These are phyloP conservation scores for Lasioglossum zephyrum DNA, from an alignment of 2,888 invertebrate genomes.

Conservation along the genomic window DNA sequence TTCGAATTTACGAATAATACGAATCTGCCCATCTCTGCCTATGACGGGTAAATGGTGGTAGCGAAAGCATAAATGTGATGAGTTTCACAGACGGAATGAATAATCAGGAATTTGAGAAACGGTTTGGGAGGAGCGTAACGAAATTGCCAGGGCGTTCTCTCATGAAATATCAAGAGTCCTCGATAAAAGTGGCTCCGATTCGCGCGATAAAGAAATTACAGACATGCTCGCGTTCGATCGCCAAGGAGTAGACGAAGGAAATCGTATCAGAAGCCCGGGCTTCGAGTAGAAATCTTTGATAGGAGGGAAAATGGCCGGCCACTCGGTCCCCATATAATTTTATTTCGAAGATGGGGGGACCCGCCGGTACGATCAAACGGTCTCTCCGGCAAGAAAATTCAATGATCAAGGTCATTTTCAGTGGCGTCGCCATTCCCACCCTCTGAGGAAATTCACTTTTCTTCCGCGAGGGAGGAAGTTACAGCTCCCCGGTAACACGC, in stretches of 20 bases:
- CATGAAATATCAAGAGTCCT: background rate
- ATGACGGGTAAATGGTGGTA: background rate
- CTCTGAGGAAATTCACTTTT: constrained; percentile 50
- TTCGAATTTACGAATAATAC: too few relatives aligned
- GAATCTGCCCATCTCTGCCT: too few relatives aligned
- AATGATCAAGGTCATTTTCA: constrained; percentile 56
- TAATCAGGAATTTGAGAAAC: background rate
- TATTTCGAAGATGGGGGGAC: constrained; percentile 10
- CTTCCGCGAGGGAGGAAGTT: constrained; percentile 22
- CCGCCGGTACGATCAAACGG: constrained; percentile 40
- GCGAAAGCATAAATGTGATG: background rate
- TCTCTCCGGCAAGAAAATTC: constrained; percentile 34
- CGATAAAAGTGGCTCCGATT: constrained; percentile 6
- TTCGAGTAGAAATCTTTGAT: constrained; percentile 19
- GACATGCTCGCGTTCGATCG: background rate
- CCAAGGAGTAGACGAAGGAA: constrained; percentile 3
- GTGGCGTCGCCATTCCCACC: background rate
- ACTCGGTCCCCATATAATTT: constrained; percentile 35
- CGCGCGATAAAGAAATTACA: constrained; percentile 13
- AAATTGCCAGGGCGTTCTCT: background rate
- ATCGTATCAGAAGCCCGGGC: constrained; percentile 24
- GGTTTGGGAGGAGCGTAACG: background rate
- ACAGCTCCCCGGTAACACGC: constrained; percentile 28
- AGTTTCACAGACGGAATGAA: background rate
- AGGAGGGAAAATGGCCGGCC: constrained; percentile 31